Evolutionary conservation across 64 coral and sea anemone genomes (phyloP).

Genomic region (Astreopora myriophthalma): DNA sequence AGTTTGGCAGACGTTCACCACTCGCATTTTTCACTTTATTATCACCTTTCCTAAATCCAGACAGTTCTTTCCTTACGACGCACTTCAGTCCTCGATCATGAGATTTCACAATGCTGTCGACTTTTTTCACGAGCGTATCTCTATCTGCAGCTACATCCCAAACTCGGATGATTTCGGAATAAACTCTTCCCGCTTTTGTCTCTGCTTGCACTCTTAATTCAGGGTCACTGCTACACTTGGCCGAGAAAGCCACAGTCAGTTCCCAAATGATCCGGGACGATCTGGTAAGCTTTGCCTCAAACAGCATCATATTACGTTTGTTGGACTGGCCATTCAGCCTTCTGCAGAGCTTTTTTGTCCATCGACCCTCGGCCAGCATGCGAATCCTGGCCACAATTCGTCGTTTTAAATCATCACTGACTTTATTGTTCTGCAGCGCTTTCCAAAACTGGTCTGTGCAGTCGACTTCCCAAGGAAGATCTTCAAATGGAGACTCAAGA

Average conservation of each 20-base stretch:
- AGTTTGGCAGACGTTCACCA: conserved; percentile 47
- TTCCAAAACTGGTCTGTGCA: conserved; percentile 74
- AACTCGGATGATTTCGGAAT: conserved; percentile 73
- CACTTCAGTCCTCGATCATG: conserved; percentile 71
- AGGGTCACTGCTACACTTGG: conserved; percentile 69
- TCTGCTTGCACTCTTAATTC: conserved; percentile 40
- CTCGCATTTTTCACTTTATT: conserved; percentile 13
- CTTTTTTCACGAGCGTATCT: conserved; percentile 48
- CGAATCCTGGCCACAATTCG: conserved; percentile 50
- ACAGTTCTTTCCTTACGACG: conserved; percentile 64
- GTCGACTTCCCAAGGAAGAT: conserved; percentile 75
- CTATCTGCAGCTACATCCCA: conserved; percentile 77
- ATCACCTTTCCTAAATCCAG: conserved; percentile 36
- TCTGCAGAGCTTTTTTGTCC: conserved; percentile 62
- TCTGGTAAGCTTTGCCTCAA: conserved; percentile 57
- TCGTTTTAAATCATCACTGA: conserved; percentile 23
- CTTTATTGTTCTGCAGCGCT: conserved; percentile 39
- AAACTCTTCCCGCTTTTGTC: conserved; percentile 37
- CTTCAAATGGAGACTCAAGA: conserved; percentile 63
- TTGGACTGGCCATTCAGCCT: conserved; percentile 39
- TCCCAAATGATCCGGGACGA: conserved; percentile 64
- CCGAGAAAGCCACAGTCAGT: conserved; percentile 65
- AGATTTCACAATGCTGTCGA: conserved; percentile 60
- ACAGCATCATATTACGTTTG: conserved; percentile 51
- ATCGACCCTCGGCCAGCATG: conserved; percentile 70